These are phyloP conservation scores for Halcyon chelicuti DNA, from an alignment of 2,797 vertebrate genomes.

Conservation along the genomic window DNA sequence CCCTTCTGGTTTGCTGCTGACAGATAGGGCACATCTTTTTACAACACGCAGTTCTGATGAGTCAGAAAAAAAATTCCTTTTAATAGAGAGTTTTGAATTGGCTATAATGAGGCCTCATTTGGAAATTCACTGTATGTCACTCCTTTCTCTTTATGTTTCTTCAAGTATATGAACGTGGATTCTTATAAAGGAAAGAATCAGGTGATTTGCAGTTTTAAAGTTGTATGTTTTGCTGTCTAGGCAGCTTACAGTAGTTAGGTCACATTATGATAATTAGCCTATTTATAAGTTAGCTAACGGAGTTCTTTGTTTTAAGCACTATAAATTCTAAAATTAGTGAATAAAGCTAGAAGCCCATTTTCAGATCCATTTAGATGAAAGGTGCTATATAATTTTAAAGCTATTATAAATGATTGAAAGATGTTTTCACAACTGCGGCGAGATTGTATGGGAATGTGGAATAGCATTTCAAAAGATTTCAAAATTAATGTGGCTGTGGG, in stretches of 20 bases:
- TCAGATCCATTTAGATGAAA: constrained; percentile 11
- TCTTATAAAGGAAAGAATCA: background rate
- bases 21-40: background rate
- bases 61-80: background rate
- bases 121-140: background rate
- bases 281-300: constrained; percentile 40
- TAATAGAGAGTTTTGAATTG: constrained; percentile 12
- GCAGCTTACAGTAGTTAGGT: constrained; percentile 30
- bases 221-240: constrained; percentile 19
- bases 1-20: background rate
- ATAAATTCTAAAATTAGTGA: constrained; percentile 57
- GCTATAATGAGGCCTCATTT: background rate
- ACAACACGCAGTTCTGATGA: background rate
- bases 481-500: constrained; percentile 40
- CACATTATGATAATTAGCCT: constrained; percentile 35
- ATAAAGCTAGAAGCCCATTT: constrained; percentile 4
- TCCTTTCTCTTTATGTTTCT: background rate
- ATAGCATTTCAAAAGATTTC: constrained; percentile 56
- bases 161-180: background rate
- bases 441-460: constrained; percentile 27
- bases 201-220: constrained; percentile 18
- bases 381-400: constrained; percentile 54
- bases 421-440: constrained; percentile 59
- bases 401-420: constrained; percentile 62
- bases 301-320: constrained; percentile 51